Conservation (phyloP, 2,113 vertebrate species). For the Chionodraco myersi region DNA sequence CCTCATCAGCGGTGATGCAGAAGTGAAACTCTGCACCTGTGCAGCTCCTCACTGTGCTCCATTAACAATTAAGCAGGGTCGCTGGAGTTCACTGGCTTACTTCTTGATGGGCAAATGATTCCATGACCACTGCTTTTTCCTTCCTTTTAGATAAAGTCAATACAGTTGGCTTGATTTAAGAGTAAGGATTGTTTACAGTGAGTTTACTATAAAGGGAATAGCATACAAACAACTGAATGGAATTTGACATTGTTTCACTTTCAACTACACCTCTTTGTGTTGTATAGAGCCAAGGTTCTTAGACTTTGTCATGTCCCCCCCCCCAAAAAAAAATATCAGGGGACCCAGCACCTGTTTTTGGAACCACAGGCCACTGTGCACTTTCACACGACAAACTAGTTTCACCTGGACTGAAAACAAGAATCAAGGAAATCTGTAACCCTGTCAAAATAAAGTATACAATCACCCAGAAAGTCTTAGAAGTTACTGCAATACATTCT, state of each 20-base stretch:
- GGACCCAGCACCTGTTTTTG: not conserved
- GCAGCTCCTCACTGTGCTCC: constrained; percentile 26
- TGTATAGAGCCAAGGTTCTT: no score
- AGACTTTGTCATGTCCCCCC: no score
- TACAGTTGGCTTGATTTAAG: not conserved
- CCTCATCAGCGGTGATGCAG: constrained; percentile 1
- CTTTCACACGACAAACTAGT: not conserved
- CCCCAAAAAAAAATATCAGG: not conserved
- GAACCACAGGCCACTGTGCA: not conserved
- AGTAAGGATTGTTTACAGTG: not conserved
- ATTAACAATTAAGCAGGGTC: constrained; percentile 51
- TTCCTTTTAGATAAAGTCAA: constrained; percentile 17
- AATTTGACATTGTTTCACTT: no score
- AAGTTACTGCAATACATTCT: no score
- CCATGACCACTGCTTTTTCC: constrained; percentile 36
- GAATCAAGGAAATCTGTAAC: not conserved
- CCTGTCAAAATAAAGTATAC: no score
- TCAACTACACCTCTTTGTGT: no score
- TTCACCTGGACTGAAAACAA: not conserved
- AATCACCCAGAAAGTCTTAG: no score
- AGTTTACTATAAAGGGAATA: not conserved
- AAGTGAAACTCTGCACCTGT: constrained; percentile 65
- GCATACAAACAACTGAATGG: not conserved
- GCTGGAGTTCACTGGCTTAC: constrained; percentile 30
- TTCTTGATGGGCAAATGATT: constrained; percentile 40